phyloP scores from a whole-genome alignment of 2,797 vertebrate genomes.

The Microctenopoma lineatum region DNA sequence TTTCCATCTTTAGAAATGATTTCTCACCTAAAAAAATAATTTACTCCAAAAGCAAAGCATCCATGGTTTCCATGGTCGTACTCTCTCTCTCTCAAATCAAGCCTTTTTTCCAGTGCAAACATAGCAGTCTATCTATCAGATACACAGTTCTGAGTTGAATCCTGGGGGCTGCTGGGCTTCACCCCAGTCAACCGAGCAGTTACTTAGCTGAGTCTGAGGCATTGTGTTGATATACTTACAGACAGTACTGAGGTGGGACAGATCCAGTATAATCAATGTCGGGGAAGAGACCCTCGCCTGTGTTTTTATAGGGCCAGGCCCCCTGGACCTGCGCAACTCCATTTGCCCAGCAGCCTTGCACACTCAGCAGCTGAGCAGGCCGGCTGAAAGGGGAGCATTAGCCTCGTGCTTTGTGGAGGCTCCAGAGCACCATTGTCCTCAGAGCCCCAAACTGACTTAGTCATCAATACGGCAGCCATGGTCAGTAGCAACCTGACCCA shows the following conservation, averaged over 20 bases:
- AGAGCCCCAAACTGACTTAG: conserved; percentile 80
- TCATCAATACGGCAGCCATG: conserved; percentile 81
- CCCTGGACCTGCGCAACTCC: conserved; percentile 71
- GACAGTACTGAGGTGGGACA: conserved; percentile 86
- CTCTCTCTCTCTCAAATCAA: conserved; percentile 12
- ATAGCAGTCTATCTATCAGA: conserved; percentile 23
- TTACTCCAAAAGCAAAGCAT: conserved; percentile 8
- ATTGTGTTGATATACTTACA: conserved; percentile 86
- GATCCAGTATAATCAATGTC: conserved; percentile 86
- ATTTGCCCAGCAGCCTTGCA: conserved; percentile 83
- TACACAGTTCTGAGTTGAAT: conserved; percentile 16
- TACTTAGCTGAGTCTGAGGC: conserved; percentile 52
- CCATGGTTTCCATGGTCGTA: conserved; percentile 8
- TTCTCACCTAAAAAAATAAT: background rate
- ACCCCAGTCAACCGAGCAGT: conserved; percentile 39
- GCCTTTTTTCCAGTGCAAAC: conserved; percentile 10
- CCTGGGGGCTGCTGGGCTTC: conserved; percentile 26
- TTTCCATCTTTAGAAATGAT: background rate
- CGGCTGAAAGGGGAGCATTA: conserved; percentile 83
- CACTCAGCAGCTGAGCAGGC: conserved; percentile 87
- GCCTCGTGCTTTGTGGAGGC: conserved; percentile 80
- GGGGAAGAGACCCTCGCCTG: conserved; percentile 66
- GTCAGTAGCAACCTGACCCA: conserved; percentile 66
- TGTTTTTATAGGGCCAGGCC: conserved; percentile 87
- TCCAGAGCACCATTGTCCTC: conserved; percentile 78